Evolutionary conservation across 2,113 vertebrate genomes (phyloP).

Genomic region (Atlantisia rogersi): DNA sequence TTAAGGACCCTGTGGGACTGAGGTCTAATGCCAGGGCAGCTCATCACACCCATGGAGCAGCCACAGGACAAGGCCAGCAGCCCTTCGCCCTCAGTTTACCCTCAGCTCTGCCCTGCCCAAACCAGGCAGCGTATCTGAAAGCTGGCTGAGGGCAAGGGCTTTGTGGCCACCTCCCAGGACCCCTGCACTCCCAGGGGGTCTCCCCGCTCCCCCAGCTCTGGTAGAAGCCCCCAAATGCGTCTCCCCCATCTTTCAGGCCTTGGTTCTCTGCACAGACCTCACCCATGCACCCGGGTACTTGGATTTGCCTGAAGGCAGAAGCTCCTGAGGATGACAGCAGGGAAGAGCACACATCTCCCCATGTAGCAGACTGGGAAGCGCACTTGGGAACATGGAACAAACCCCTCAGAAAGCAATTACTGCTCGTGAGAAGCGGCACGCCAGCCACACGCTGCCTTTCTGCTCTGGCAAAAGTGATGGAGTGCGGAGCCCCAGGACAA

Average conservation of each 20-base stretch:
- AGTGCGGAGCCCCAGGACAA: neutral
- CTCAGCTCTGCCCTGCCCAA: neutral
- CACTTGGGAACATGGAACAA: neutral
- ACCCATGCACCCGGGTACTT: neutral
- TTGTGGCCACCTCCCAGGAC: neutral
- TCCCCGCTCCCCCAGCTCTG: neutral
- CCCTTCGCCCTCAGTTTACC: too few species aligned
- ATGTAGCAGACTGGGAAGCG: neutral
- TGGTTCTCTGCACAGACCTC: neutral
- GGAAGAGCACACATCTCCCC: neutral
- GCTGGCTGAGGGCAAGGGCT: neutral
- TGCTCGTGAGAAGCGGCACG: neutral
- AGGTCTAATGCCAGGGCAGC: neutral
- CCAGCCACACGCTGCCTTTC: neutral
- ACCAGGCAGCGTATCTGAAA: accelerated
- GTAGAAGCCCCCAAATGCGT: neutral
- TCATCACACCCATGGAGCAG: neutral
- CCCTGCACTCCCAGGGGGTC: accelerated
- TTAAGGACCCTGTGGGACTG: neutral
- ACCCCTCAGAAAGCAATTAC: slow-evolving; percentile 9
- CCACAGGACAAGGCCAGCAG: neutral
- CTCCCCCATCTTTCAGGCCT: neutral
- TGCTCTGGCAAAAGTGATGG: neutral
- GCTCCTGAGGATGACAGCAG: neutral
- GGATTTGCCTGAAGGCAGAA: neutral